Conservation (phyloP, 37 sponge, comb jelly and placozoan species). For the Halisarca cf. caerulea region DNA sequence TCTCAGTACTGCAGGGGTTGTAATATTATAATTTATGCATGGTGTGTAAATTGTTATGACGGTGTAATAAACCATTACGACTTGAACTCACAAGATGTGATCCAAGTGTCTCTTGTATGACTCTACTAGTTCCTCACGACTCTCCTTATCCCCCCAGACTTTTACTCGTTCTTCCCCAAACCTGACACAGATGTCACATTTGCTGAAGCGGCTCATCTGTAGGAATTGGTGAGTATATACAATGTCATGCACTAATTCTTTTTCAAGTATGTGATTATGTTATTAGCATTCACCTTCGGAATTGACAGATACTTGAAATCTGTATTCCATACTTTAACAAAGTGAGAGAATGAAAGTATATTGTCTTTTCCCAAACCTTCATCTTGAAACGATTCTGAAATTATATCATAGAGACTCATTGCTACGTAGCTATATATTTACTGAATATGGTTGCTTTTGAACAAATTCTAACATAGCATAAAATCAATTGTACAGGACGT, state of each 20-base stretch:
- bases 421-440: too few relatives aligned
- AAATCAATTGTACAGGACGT: too few relatives aligned
- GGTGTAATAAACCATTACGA: neutral
- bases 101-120: conserved; percentile 41
- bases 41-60: neutral
- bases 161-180: conserved; percentile 37
- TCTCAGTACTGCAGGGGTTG: conserved; percentile 31
- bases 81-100: conserved; percentile 36
- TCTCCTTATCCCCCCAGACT: conserved; percentile 25
- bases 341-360: conserved; percentile 32
- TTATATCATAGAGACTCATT: too few relatives aligned
- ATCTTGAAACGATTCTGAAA: too few relatives aligned
- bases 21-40: neutral
- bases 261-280: too few relatives aligned
- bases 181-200: conserved; percentile 51
- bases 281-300: conserved; percentile 43
- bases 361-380: neutral
- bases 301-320: conserved; percentile 40
- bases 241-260: too few relatives aligned
- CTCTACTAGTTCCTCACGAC: neutral
- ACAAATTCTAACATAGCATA: too few relatives aligned
- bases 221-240: neutral
- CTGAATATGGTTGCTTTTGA: too few relatives aligned
- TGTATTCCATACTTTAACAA: conserved; percentile 42
- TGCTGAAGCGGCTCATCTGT: conserved; percentile 49